Percentiles rank a stretch among this genome's conserved stretches.
phyloP scores from a whole-genome alignment of 2,113 vertebrate species.

The Neodon shergylaensis region DNA sequence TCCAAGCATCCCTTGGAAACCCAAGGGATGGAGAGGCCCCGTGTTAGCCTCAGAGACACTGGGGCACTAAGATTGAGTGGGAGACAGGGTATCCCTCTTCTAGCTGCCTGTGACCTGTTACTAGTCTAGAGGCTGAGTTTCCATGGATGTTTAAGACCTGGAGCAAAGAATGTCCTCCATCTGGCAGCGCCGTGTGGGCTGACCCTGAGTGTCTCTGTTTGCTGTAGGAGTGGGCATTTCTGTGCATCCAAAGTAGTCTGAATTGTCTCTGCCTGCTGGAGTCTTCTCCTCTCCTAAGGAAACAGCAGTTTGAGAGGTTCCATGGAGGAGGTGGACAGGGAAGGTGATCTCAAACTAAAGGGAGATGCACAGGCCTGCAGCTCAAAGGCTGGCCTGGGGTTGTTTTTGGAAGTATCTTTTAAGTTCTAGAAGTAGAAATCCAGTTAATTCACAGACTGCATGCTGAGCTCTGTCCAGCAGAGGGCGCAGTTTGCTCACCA shows the following conservation, averaged over 20 bases:
- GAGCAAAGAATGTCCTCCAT: background rate
- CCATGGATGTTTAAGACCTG: too few relatives aligned
- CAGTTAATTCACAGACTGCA: background rate
- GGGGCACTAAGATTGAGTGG: background rate
- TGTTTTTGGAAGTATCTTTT: background rate
- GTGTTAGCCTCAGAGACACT: background rate
- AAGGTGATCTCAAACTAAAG: background rate
- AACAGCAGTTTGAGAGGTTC: fast-evolving
- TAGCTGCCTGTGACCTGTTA: background rate
- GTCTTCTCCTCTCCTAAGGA: background rate
- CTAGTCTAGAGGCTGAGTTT: fast-evolving
- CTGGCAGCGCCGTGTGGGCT: fast-evolving
- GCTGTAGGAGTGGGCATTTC: background rate
- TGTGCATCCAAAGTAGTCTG: fast-evolving
- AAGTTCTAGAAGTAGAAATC: background rate
- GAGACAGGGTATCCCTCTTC: background rate
- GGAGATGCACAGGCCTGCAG: background rate
- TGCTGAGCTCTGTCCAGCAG: background rate
- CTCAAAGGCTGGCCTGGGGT: background rate
- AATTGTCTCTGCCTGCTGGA: fast-evolving
- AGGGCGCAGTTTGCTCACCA: background rate
- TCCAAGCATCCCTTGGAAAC: background rate
- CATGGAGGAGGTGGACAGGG: fast-evolving
- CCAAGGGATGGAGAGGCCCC: background rate
- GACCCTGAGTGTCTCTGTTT: background rate